Percentiles rank a stretch among this genome's conserved stretches.
These are phyloP conservation scores for Endotricha flammealis DNA, from an alignment of 2,888 invertebrate genomes.

Conservation along the genomic window DNA sequence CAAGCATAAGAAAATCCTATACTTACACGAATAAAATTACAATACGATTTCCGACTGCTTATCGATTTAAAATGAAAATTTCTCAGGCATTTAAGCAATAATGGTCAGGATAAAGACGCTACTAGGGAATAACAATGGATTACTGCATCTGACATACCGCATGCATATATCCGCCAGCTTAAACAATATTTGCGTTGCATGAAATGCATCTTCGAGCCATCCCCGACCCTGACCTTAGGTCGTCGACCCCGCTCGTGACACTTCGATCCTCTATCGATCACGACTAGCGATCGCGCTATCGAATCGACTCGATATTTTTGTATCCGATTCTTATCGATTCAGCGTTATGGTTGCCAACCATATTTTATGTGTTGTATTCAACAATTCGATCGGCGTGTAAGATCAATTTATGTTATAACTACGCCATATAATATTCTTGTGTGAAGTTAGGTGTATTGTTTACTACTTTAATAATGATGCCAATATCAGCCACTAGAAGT, in stretches of 20 bases:
- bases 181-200: constrained; percentile 59
- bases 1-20: constrained; percentile 1
- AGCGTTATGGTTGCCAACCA: constrained; percentile 20
- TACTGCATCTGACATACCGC: constrained; percentile 18
- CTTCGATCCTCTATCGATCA: constrained; percentile 77
- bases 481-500: too few relatives aligned
- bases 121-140: constrained; percentile 63
- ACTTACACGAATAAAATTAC: neutral
- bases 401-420: too few relatives aligned
- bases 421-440: too few relatives aligned
- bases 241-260: constrained; percentile 73
- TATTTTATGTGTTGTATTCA: too few relatives aligned
- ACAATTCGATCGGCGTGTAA: too few relatives aligned
- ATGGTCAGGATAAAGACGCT: constrained; percentile 30
- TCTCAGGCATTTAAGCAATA: neutral
- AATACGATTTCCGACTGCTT: neutral
- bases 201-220: constrained; percentile 52
- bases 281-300: constrained; percentile 63
- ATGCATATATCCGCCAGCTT: constrained; percentile 4
- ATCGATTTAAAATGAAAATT: neutral
- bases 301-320: constrained; percentile 66
- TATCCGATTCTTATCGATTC: constrained; percentile 56
- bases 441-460: too few relatives aligned
- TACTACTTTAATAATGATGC: too few relatives aligned
- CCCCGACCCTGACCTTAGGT: constrained; percentile 72